Evolutionary conservation across 2,797 vertebrate genomes (phyloP).

Genomic region (Sebastes kiyomatsui): DNA sequence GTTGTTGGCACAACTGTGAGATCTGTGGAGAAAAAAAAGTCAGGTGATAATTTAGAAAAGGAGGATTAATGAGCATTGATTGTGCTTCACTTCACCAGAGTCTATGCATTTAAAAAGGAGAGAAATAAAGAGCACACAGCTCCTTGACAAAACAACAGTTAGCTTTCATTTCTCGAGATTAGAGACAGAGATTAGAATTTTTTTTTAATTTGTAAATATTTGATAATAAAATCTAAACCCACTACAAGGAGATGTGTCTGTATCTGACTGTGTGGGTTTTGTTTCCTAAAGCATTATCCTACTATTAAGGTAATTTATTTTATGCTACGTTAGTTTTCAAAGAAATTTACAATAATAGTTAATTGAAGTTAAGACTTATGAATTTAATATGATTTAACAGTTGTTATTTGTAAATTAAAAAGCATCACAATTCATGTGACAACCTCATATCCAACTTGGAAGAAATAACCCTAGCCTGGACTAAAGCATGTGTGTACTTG

Average conservation of each 20-base stretch:
- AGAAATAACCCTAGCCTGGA: background rate
- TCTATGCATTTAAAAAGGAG: background rate
- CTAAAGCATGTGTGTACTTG: slow-evolving; percentile 1
- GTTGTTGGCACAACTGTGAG: slow-evolving; percentile 94
- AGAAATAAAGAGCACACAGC: background rate
- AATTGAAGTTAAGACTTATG: background rate
- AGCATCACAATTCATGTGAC: background rate
- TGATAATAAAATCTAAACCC: background rate
- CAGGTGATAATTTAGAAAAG: background rate
- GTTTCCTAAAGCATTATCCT: background rate
- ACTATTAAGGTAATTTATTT: background rate
- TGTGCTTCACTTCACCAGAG: background rate
- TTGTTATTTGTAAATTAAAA: background rate
- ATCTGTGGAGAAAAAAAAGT: slow-evolving; percentile 76
- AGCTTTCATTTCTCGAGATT: background rate
- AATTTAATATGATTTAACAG: background rate
- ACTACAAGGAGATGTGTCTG: background rate
- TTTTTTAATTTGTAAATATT: too few species aligned
- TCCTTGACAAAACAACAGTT: background rate
- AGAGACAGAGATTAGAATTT: background rate
- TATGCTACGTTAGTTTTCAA: background rate
- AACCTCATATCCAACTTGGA: background rate
- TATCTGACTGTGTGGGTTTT: background rate
- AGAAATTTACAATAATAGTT: background rate
- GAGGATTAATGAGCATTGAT: background rate